phyloP scores from a whole-genome alignment of 2,113 vertebrate genomes.

The Dascyllus trimaculatus region DNA sequence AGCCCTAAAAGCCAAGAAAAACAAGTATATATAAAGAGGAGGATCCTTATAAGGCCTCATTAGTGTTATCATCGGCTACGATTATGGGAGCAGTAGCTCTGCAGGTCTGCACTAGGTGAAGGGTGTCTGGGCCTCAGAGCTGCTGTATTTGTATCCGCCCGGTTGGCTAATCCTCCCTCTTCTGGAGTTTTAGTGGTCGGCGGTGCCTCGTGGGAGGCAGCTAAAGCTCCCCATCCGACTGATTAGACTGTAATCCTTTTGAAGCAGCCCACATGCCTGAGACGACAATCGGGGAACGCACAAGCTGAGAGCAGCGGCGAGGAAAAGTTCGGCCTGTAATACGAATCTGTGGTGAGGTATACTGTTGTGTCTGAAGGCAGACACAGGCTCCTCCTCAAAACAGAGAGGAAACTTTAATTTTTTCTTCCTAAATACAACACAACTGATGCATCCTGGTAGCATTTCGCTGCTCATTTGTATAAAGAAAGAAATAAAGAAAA shows the following conservation, averaged over 20 bases:
- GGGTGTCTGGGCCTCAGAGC: background rate
- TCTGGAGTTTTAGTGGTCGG: slow-evolving; percentile 26
- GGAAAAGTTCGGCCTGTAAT: background rate
- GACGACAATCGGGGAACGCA: slow-evolving; percentile 6
- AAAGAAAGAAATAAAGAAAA: background rate
- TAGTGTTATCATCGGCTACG: background rate
- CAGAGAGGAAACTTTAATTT: background rate
- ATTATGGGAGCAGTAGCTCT: background rate
- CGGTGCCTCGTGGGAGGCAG: slow-evolving; percentile 27
- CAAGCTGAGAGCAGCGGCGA: background rate
- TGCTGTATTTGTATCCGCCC: background rate
- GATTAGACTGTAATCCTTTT: slow-evolving; percentile 61
- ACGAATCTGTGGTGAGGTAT: slow-evolving; percentile 1
- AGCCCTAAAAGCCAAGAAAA: too few relatives aligned
- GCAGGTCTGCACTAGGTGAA: background rate
- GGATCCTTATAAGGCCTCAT: background rate
- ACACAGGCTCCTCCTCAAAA: background rate
- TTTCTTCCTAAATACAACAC: background rate
- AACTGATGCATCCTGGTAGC: too few relatives aligned
- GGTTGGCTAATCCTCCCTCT: slow-evolving; percentile 41
- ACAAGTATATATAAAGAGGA: background rate
- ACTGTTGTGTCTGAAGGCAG: background rate
- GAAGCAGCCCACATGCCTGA: slow-evolving; percentile 18
- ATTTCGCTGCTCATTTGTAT: background rate
- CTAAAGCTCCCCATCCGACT: slow-evolving; percentile 31